Evolutionary conservation across 92 coral and sea anemone species (phyloP), one percentile per base, ranked within the genome.

Genomic region (Hydrozoanthus gracilis): DNA sequence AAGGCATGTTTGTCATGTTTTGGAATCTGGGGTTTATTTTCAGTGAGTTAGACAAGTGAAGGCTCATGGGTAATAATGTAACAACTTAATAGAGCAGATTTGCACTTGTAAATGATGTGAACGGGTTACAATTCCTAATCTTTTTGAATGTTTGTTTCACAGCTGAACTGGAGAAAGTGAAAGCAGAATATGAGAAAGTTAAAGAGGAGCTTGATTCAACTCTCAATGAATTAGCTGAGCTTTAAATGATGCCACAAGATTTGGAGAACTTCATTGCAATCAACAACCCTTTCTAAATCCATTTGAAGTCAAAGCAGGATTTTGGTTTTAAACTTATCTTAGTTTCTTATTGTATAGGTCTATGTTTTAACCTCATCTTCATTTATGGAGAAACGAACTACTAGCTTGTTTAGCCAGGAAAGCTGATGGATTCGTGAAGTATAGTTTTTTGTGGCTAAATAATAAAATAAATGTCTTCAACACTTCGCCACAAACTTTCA

Each of bases 171-270:
- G 99, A 97, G 49, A 89, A 88, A 20, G 92, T 94, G 64, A 97
- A 97, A 93, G 72, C 67, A 4, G 95, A 95, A n/a, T 97, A 95
- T 72, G 87, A 79, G 13, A 88, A 91, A 69, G 98, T 94, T 7
- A 95, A 97, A 71, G 89, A 87, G 3, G 99, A 97, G 77, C 95
- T 97, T 7, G 99, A 97, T 14, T 9, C 76, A 15, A 97, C 99
- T 55, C 91, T 97, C 88, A 90, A 90, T 51, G 99, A 97, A 84
- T 88, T 97, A 77, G 92, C 78, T 48, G 99, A 97, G 86, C 89
- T 97, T 98, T 97, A 93, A 91, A 51, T 80, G 46, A n/a, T 80
- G 73, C 16, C 47, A 14, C 46, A 6, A 8, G 66, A 47, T 60
- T 52, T 20, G 68, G 44, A 72, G 47, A 78, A 51, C 58, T 56